Conservation (phyloP, 2,797 vertebrate genomes). For the Scyliorhinus canicula region DNA sequence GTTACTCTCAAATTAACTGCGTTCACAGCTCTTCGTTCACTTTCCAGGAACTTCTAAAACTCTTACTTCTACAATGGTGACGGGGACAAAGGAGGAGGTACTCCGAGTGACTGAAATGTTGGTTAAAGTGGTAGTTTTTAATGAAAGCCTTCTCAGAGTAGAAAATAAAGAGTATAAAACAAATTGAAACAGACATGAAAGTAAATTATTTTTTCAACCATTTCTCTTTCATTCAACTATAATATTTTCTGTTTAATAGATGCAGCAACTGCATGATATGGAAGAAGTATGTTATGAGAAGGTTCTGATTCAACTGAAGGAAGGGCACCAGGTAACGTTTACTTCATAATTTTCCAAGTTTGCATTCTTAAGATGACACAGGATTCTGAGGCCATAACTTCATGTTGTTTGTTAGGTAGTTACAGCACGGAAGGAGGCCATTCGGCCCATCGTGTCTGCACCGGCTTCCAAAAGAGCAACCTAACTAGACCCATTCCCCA, state of each 20-base stretch:
- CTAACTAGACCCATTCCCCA: too few relatives aligned
- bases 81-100: neutral
- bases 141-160: neutral
- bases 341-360: neutral
- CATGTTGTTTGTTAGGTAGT: too few relatives aligned
- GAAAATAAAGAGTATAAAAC: neutral
- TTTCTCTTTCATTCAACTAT: neutral
- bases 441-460: too few relatives aligned
- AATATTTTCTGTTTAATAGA: conserved; percentile 55
- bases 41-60: neutral
- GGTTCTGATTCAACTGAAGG: conserved; percentile 84
- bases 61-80: neutral
- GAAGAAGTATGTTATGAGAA: conserved; percentile 94
- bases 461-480: too few relatives aligned
- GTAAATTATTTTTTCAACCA: neutral
- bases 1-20: neutral
- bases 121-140: neutral
- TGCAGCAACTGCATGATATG: conserved; percentile 89
- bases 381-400: neutral
- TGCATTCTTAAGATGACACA: neutral
- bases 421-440: too few relatives aligned
- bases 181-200: neutral
- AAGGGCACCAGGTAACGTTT: conserved; percentile 79
- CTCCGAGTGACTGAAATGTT: neutral
- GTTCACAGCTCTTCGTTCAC: neutral